Percentiles rank a stretch among this genome's conserved stretches.
Conservation (phyloP, 2,113 vertebrate genomes). For the Felis catus region DNA sequence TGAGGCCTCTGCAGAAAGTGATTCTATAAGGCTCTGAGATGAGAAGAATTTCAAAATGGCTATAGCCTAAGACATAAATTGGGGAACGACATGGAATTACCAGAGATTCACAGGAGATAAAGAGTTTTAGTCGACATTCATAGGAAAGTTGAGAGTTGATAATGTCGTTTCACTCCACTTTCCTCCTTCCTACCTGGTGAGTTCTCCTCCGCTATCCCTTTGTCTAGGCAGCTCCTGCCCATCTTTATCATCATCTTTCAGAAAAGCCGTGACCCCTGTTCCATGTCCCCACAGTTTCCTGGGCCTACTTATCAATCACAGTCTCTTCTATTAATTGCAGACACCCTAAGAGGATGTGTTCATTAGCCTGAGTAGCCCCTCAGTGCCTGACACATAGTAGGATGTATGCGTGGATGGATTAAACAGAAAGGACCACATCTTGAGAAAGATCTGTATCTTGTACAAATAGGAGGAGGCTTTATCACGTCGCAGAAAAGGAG, state of each 20-base stretch:
- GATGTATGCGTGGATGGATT: neutral
- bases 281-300: neutral
- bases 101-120: neutral
- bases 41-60: slow-evolving; percentile 14
- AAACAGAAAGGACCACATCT: slow-evolving; percentile 4
- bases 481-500: slow-evolving; percentile 18
- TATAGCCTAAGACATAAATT: neutral
- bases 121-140: neutral
- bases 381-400: neutral
- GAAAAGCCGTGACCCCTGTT: neutral
- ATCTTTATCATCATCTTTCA: slow-evolving; percentile 38
- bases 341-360: neutral
- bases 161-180: neutral
- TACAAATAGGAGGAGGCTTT: neutral
- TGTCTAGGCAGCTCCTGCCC: neutral
- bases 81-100: neutral
- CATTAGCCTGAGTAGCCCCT: neutral
- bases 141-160: neutral
- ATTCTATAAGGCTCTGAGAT: slow-evolving; percentile 6
- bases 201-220: neutral
- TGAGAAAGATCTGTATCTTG: slow-evolving; percentile 7
- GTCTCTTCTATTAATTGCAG: slow-evolving; percentile 1
- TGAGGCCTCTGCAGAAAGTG: neutral
- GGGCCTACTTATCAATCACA: neutral
- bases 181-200: neutral